These are phyloP conservation scores for Macquaria ambigua DNA, from an alignment of 2,113 vertebrate species.

Conservation along the genomic window DNA sequence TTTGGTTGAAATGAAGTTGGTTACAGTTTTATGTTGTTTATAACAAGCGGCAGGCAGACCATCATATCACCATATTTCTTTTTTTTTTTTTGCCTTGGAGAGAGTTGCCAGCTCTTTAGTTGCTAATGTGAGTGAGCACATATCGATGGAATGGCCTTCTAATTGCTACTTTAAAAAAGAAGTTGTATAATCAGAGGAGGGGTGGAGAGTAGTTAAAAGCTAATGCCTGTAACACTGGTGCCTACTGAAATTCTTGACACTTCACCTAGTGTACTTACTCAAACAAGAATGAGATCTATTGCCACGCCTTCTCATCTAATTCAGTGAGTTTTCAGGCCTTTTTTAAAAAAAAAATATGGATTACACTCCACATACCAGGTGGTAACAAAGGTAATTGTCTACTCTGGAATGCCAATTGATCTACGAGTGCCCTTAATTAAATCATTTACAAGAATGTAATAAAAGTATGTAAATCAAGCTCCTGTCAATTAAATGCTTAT, in stretches of 20 bases:
- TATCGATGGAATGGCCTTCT: slow-evolving; percentile 49
- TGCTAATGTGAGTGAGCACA: slow-evolving; percentile 36
- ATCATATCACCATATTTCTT: slow-evolving; percentile 39
- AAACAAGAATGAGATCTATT: slow-evolving; percentile 28
- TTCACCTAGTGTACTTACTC: slow-evolving; percentile 63
- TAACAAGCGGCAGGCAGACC: slow-evolving; percentile 50
- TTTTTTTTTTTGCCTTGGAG: slow-evolving; percentile 20
- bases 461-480: slow-evolving; percentile 45
- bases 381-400: slow-evolving; percentile 46
- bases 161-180: slow-evolving; percentile 50
- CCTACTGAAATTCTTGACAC: slow-evolving; percentile 64
- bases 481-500: slow-evolving; percentile 32
- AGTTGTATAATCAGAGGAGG: slow-evolving; percentile 33
- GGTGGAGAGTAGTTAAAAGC: slow-evolving; percentile 43
- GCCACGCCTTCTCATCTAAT: slow-evolving; percentile 47
- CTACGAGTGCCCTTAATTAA: slow-evolving; percentile 54
- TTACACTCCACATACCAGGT: slow-evolving; percentile 62
- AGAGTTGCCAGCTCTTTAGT: slow-evolving; percentile 34
- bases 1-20: slow-evolving; percentile 62
- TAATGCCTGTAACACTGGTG: slow-evolving; percentile 72
- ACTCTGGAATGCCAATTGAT: slow-evolving; percentile 51
- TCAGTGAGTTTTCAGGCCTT: slow-evolving; percentile 36
- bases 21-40: slow-evolving; percentile 50
- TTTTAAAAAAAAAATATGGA: slow-evolving; percentile 8
- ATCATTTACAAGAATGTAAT: slow-evolving; percentile 51